Base-by-base conservation (phyloP, 2,888 invertebrate genomes). In the Buathra laborator region DNA sequence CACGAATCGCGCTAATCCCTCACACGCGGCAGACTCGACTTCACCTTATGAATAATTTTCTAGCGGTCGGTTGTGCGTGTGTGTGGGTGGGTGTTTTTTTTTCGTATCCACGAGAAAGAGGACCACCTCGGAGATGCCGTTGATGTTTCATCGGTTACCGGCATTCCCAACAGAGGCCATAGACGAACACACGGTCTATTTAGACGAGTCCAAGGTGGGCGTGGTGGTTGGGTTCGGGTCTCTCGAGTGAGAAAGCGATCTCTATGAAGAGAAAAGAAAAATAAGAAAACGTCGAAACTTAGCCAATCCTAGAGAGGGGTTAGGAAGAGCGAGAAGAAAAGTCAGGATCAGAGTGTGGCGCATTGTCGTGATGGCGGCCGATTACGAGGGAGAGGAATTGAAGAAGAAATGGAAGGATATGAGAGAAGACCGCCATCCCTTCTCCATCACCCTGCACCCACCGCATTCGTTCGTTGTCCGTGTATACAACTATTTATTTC, bases 401-500 rank as follows among this genome's bases (percentile, higher is more conserved):
- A 48, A 46, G 56, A 77, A 51, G 29, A 66, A 67, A 62, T 66
- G 67, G 72, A 19, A 56, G 81, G 83, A 82, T 62, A 68, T 71
- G 66, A 51, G 67, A 56, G 76, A 81, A 80, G 80, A 51, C 62
- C 68, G 48, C 51, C 12, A n/a, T 62, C 43, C 86, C 71, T 68
- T 74, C 53, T 24, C 48, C 62, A 62, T 71, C 72, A 37, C 16
- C 24, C 62, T 70, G 64, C 44, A 74, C 16, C 64, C 66, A 56
- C 56, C 46, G 59, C 67, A 46, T 70, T 81, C 75, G 66, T 70
- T 76, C 51, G 67, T 74, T 78, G 67, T 72, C 68, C 62, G 48
- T 46, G 87, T 64, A 75, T 81, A 81, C 70, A 74, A 87, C 83
- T 88, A 86, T 86, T 89, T 86, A 87, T 89, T 86, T 85, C 83